Conservation (phyloP, 2,113 vertebrate species). For the Colius striatus region DNA sequence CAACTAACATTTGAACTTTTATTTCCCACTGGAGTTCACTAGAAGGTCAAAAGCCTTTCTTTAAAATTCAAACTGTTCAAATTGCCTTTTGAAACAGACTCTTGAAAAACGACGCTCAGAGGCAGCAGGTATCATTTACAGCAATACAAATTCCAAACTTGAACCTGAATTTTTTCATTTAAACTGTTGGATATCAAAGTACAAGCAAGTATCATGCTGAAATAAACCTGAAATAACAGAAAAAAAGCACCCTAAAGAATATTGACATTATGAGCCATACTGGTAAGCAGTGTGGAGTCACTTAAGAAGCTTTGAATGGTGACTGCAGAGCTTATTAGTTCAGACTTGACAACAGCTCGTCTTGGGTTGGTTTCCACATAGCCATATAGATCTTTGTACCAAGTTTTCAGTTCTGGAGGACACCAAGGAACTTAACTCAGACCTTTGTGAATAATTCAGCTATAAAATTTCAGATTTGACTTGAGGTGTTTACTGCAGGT, state of each 20-base stretch:
- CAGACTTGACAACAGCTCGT: neutral
- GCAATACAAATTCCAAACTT: conserved; percentile 4
- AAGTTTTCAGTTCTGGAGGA: neutral
- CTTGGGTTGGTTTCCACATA: neutral
- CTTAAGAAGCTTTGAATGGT: neutral
- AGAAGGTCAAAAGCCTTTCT: conserved; percentile 26
- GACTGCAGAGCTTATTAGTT: neutral
- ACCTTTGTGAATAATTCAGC: neutral
- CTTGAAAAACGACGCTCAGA: neutral
- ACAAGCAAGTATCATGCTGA: neutral
- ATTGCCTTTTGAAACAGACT: neutral
- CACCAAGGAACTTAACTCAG: neutral
- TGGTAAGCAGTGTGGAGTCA: neutral
- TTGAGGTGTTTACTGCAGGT: neutral
- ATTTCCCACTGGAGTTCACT: conserved; percentile 9
- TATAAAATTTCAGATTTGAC: neutral
- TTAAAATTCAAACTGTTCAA: neutral
- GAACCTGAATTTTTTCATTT: neutral
- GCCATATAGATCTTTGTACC: neutral
- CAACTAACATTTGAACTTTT: conserved; percentile 1
- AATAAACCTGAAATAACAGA: neutral
- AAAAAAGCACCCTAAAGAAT: neutral
- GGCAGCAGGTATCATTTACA: neutral
- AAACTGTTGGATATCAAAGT: conserved; percentile 24
- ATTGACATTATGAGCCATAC: neutral